Conservation (phyloP, 2,113 vertebrate species). For the Vulpes ferrilata region DNA sequence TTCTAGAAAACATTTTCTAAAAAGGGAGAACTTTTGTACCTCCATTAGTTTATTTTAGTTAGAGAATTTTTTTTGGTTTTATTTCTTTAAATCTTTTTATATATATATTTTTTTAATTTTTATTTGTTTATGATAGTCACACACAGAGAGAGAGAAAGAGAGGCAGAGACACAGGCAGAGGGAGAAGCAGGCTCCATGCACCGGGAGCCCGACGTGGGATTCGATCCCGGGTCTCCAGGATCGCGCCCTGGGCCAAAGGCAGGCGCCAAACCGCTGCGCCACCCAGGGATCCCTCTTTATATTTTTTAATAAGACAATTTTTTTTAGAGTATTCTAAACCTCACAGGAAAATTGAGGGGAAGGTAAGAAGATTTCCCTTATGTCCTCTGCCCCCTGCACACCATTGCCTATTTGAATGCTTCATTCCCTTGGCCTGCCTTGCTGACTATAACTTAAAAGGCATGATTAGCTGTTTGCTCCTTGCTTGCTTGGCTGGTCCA, state of each 20-base stretch:
- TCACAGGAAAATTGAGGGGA: neutral
- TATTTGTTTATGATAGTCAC: too few species aligned
- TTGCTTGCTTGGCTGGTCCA: neutral
- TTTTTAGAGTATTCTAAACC: neutral
- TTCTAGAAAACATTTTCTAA: conserved; percentile 28
- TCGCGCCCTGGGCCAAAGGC: too few species aligned
- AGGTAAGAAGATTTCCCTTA: neutral
- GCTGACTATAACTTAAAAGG: neutral
- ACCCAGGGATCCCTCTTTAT: too few species aligned
- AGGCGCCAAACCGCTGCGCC: too few species aligned
- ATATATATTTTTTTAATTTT: neutral
- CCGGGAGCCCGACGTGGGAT: too few species aligned
- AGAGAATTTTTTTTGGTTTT: neutral
- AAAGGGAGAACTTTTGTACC: neutral
- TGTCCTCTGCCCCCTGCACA: too few species aligned
- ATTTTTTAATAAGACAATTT: neutral
- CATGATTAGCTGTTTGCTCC: neutral
- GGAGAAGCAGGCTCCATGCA: too few species aligned
- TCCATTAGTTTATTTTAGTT: conserved; percentile 24
- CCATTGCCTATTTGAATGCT: neutral
- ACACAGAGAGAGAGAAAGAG: too few species aligned
- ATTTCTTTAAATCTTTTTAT: neutral
- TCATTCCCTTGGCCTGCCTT: neutral
- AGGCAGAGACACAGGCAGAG: too few species aligned
- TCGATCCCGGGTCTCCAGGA: too few species aligned